Evolutionary conservation across 2,797 vertebrate species (phyloP).

Genomic region (Eulemur coronatus): DNA sequence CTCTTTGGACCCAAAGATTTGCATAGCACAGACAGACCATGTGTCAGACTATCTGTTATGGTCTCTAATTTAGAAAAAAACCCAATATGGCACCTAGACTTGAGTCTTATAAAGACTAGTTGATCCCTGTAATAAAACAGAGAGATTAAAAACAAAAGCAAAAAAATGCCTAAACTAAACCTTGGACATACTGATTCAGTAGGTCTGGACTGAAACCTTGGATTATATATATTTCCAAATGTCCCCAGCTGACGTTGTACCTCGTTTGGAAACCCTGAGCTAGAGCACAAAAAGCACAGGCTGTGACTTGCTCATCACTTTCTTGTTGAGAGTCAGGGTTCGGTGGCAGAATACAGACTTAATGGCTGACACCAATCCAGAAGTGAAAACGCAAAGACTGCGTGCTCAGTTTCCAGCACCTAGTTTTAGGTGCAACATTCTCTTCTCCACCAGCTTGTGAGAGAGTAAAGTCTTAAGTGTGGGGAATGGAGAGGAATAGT

Average conservation of each 20-base stretch:
- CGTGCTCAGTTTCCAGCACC: not conserved
- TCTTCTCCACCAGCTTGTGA: not conserved
- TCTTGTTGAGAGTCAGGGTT: not conserved
- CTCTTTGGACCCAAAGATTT: not conserved
- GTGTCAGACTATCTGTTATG: not conserved
- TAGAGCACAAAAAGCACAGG: not conserved
- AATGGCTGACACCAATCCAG: not conserved
- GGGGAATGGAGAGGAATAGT: not conserved
- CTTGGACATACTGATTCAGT: not conserved
- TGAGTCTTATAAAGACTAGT: not conserved
- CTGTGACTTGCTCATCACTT: not conserved
- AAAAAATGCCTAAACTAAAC: not conserved
- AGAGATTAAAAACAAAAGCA: not conserved
- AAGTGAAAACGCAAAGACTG: not conserved
- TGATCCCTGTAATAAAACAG: not conserved
- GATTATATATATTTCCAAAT: not conserved
- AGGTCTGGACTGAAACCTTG: not conserved
- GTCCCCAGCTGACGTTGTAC: not conserved
- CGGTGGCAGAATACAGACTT: too few species aligned
- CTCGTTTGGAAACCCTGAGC: not conserved
- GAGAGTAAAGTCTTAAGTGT: not conserved
- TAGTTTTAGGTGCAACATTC: not conserved
- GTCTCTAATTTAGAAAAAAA: not conserved
- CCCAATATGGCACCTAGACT: not conserved
- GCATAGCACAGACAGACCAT: not conserved